Conservation (phyloP, 2,797 vertebrate genomes). For the Poecilia picta region DNA sequence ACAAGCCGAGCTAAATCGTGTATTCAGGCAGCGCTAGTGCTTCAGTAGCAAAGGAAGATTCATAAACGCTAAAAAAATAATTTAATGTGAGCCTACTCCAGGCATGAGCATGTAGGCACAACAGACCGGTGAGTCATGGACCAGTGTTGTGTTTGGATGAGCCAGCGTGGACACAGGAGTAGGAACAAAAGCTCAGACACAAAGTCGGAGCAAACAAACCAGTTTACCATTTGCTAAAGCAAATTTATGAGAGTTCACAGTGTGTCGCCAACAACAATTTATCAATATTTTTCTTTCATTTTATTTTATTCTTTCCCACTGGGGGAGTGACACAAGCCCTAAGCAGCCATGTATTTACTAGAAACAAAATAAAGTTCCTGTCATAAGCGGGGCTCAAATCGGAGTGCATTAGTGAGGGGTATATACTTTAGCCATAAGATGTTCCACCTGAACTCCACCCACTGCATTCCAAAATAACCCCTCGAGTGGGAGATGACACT, state of each 20-base stretch:
- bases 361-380: neutral
- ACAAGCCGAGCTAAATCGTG: conserved; percentile 60
- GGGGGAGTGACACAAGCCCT: neutral
- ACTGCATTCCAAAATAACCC: conserved; percentile 65
- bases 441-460: conserved; percentile 68
- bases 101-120: conserved; percentile 57
- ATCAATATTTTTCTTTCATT: neutral
- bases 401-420: conserved; percentile 32
- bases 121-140: conserved; percentile 56
- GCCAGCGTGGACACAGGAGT: conserved; percentile 28
- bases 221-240: conserved; percentile 18
- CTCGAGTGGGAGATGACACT: conserved; percentile 67
- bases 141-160: conserved; percentile 25
- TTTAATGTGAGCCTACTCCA: conserved; percentile 49
- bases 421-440: conserved; percentile 55
- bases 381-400: conserved; percentile 8
- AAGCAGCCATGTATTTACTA: neutral
- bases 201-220: conserved; percentile 23
- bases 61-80: conserved; percentile 41
- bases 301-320: neutral
- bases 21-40: conserved; percentile 45
- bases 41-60: conserved; percentile 43
- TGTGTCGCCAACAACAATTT: neutral
- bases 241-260: conserved; percentile 2
- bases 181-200: conserved; percentile 34